Evolutionary conservation across 64 coral and sea anemone genomes (phyloP).

Genomic region (Trachythela sp.): DNA sequence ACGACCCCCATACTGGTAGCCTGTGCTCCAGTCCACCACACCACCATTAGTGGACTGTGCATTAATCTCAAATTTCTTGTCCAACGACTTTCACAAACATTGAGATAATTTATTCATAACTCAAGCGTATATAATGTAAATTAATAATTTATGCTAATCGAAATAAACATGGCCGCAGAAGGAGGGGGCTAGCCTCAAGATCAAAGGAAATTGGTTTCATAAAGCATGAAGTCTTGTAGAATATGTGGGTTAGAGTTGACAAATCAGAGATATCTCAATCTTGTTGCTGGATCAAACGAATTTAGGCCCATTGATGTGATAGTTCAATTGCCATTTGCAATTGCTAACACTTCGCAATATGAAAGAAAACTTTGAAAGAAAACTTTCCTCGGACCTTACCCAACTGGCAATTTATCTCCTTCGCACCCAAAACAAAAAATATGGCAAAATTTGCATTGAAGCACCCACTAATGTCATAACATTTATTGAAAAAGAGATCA

Average conservation of each 20-base stretch:
- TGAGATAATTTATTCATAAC: too few species aligned
- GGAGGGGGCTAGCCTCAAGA: too few species aligned
- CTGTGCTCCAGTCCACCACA: too few species aligned
- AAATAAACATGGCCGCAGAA: too few species aligned
- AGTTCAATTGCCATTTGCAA: neutral
- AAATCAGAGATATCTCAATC: neutral
- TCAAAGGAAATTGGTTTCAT: too few species aligned
- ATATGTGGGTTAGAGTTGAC: neutral
- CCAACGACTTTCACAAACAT: too few species aligned
- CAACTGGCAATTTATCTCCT: slow-evolving; percentile 1
- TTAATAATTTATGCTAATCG: too few species aligned
- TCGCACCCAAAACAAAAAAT: slow-evolving; percentile 14
- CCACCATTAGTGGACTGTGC: too few species aligned
- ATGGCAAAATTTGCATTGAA: slow-evolving; percentile 18
- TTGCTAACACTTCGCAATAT: neutral
- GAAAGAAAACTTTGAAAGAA: neutral
- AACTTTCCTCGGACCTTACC: neutral
- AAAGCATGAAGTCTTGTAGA: slow-evolving; percentile 1
- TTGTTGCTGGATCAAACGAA: neutral
- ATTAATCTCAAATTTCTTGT: too few species aligned
- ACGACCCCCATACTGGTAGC: too few species aligned
- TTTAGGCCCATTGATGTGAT: neutral
- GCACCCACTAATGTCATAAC: neutral
- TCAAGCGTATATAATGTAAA: too few species aligned
- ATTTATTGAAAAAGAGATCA: neutral